Conservation (phyloP, 2,797 vertebrate species). For the Apogon talboti region DNA sequence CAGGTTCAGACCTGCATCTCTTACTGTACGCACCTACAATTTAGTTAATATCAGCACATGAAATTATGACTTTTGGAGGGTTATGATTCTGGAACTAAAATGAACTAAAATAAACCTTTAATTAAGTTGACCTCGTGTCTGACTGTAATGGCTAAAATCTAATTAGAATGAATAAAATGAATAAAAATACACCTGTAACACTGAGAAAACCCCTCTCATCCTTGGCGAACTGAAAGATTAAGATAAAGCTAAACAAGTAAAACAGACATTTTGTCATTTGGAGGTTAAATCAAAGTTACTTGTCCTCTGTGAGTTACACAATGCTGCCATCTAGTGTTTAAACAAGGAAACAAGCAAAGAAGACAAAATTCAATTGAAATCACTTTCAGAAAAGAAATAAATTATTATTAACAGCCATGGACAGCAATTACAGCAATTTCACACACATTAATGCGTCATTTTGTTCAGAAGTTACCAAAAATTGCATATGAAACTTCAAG, state of each 20-base stretch:
- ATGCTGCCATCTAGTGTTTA: slow-evolving; percentile 61
- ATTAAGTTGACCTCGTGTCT: no score
- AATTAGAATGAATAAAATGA: no score
- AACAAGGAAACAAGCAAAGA: background rate
- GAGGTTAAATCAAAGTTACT: background rate
- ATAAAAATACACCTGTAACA: no score
- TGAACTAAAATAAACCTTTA: no score
- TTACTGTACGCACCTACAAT: background rate
- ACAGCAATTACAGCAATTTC: slow-evolving; percentile 61
- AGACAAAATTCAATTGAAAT: slow-evolving; percentile 40
- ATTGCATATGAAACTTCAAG: slow-evolving; percentile 45
- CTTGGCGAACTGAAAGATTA: no score
- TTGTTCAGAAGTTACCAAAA: slow-evolving; percentile 18
- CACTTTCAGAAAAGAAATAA: slow-evolving; percentile 50
- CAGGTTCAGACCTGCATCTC: slow-evolving; percentile 21
- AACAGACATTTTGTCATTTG: background rate
- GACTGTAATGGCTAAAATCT: no score
- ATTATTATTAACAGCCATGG: slow-evolving; percentile 49
- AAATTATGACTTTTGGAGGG: no score
- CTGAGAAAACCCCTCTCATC: no score
- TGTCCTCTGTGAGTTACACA: background rate
- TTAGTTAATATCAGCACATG: background rate
- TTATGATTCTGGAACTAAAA: no score
- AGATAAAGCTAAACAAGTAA: background rate
- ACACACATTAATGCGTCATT: slow-evolving; percentile 41